A percentile compares a stretch with the other conserved stretches of the same genome.
Conservation (phyloP, 2,888 invertebrate genomes). For the Escarpia spicata region DNA sequence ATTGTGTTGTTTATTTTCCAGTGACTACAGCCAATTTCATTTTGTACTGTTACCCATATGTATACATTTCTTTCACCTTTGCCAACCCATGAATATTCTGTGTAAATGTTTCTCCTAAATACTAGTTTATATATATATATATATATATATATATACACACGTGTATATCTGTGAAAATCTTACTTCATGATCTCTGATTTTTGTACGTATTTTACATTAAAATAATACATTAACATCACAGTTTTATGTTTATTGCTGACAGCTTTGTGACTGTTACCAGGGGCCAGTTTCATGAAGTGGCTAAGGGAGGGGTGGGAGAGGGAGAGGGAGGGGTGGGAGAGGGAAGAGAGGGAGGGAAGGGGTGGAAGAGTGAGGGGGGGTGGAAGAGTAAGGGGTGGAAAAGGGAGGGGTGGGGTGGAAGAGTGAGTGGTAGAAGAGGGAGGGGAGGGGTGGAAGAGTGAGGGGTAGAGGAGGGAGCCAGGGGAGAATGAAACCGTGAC, state of each 20-base stretch:
- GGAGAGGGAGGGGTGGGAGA: no score
- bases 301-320: no score
- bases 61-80: not conserved
- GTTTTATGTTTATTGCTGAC: not conserved
- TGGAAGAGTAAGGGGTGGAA: no score
- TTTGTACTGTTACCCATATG: not conserved
- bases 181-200: not conserved
- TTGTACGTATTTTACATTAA: not conserved
- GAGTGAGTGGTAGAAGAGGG: no score
- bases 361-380: no score
- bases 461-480: no score
- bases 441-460: no score
- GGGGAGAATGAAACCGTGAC: no score
- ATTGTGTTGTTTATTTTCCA: no score
- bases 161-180: not conserved
- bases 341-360: no score
- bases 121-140: not conserved
- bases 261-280: not conserved
- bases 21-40: not conserved
- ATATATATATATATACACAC: not conserved
- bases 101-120: not conserved
- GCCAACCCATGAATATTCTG: not conserved
- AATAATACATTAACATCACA: slow-evolving; percentile 13
- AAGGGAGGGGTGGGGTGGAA: no score
- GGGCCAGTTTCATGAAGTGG: no score